Conservation (phyloP, 2,797 vertebrate species). For the Danio tinwini region DNA sequence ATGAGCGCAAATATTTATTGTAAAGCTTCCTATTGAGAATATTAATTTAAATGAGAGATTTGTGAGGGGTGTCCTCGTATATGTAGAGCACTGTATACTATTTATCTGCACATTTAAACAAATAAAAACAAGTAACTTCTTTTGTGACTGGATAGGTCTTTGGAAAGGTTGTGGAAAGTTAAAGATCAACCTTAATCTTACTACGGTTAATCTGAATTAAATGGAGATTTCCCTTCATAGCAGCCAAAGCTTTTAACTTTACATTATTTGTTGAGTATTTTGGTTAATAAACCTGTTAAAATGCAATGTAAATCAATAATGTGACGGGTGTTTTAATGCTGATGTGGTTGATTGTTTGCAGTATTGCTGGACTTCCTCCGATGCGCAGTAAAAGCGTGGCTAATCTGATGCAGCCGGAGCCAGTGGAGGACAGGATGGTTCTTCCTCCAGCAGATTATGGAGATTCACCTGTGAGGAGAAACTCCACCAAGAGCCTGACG, state of each 20-base stretch:
- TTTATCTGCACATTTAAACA: too few relatives aligned
- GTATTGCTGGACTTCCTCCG: conserved; percentile 62
- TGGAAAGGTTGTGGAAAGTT: too few relatives aligned
- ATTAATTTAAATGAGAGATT: too few relatives aligned
- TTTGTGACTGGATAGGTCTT: too few relatives aligned
- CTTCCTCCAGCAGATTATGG: conserved; percentile 91
- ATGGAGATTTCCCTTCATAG: background rate
- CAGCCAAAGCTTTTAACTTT: background rate
- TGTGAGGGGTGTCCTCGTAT: too few relatives aligned
- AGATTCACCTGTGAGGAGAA: conserved; percentile 61
- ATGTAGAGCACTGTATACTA: too few relatives aligned
- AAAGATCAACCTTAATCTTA: too few relatives aligned
- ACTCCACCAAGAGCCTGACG: conserved; percentile 52
- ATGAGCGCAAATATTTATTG: too few relatives aligned
- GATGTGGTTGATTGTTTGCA: conserved; percentile 43
- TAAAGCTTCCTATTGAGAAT: too few relatives aligned
- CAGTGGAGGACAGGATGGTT: conserved; percentile 84
- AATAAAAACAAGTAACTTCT: too few relatives aligned
- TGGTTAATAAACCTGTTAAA: background rate
- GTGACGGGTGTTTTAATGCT: background rate
- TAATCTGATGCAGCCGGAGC: conserved; percentile 84
- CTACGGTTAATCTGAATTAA: too few relatives aligned
- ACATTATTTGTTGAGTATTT: background rate
- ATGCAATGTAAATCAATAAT: background rate
- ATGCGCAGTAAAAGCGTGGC: conserved; percentile 89